phyloP scores from a whole-genome alignment of 1,140 invertebrate species.

The Coelopa frigida region DNA sequence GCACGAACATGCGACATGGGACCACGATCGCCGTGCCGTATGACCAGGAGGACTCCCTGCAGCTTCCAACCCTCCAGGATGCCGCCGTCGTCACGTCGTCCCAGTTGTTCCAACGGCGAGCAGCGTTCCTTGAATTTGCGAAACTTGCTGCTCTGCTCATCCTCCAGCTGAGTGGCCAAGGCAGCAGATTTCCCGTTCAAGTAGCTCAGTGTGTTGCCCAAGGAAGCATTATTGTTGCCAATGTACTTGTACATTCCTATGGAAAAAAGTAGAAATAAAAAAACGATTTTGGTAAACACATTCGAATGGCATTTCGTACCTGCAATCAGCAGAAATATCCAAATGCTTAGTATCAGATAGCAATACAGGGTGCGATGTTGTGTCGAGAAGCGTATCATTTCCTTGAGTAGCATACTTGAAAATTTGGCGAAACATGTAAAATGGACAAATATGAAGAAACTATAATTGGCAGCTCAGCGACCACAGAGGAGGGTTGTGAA shows the following conservation, averaged over 20 bases:
- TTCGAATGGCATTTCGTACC: no score
- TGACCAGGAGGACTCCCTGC: slow-evolving; percentile 69
- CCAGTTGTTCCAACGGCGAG: slow-evolving; percentile 58
- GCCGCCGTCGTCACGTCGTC: slow-evolving; percentile 60
- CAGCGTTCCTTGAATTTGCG: slow-evolving; percentile 47
- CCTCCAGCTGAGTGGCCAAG: slow-evolving; percentile 17
- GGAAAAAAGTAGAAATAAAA: background rate
- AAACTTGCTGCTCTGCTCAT: slow-evolving; percentile 23
- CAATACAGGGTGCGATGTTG: slow-evolving; percentile 69
- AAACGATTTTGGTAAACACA: no score
- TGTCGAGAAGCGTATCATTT: slow-evolving; percentile 58
- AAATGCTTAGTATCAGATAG: slow-evolving; percentile 65
- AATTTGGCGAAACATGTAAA: no score
- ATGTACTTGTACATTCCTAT: slow-evolving; percentile 71
- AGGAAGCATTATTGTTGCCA: slow-evolving; percentile 28
- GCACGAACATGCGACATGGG: slow-evolving; percentile 71
- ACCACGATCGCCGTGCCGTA: slow-evolving; percentile 82
- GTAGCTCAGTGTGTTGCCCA: slow-evolving; percentile 23
- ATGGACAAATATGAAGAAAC: no score
- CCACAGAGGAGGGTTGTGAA: no score
- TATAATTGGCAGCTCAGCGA: no score
- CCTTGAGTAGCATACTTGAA: slow-evolving; percentile 44
- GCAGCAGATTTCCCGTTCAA: slow-evolving; percentile 12
- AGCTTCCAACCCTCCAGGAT: slow-evolving; percentile 55
- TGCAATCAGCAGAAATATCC: slow-evolving; percentile 67